These are phyloP conservation scores for Hecatera dysodea DNA, from an alignment of 2,888 invertebrate genomes.

Conservation along the genomic window DNA sequence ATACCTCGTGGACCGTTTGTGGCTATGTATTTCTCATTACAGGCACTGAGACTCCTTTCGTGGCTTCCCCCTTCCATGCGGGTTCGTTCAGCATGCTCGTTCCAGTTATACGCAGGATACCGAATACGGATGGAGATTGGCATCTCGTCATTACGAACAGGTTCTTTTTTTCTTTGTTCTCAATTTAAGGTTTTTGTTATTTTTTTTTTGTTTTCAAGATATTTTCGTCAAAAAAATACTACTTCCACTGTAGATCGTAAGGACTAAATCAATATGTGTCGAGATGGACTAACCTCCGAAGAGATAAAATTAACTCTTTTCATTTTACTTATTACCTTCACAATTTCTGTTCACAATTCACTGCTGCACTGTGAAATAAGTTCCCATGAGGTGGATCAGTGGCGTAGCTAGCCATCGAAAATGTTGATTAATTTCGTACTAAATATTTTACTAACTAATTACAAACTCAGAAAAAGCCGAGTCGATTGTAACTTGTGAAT, in stretches of 20 bases:
- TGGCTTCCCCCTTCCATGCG: slow-evolving; percentile 68
- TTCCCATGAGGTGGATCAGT: not conserved
- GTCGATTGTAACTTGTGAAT: not conserved
- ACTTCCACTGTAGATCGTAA: too few relatives aligned
- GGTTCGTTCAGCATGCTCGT: slow-evolving; percentile 75
- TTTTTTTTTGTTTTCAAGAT: not conserved
- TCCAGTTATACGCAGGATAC: slow-evolving; percentile 73
- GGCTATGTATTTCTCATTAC: not conserved
- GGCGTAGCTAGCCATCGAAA: not conserved
- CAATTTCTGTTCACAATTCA: not conserved
- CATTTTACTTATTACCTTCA: not conserved
- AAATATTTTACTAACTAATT: too few relatives aligned
- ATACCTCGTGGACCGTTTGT: not conserved
- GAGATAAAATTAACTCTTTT: not conserved
- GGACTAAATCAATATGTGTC: too few relatives aligned
- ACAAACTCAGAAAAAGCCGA: too few relatives aligned
- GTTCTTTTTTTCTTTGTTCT: not conserved
- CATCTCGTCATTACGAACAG: slow-evolving; percentile 81
- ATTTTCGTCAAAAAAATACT: too few relatives aligned
- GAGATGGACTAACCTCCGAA: too few relatives aligned
- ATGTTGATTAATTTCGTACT: too few relatives aligned
- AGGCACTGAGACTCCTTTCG: slow-evolving; percentile 66
- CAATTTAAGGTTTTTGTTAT: not conserved
- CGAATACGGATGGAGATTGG: slow-evolving; percentile 73
- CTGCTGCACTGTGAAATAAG: not conserved